Base-by-base conservation (phyloP, 2,797 vertebrate species). In the Acipenser transmontanus region DNA sequence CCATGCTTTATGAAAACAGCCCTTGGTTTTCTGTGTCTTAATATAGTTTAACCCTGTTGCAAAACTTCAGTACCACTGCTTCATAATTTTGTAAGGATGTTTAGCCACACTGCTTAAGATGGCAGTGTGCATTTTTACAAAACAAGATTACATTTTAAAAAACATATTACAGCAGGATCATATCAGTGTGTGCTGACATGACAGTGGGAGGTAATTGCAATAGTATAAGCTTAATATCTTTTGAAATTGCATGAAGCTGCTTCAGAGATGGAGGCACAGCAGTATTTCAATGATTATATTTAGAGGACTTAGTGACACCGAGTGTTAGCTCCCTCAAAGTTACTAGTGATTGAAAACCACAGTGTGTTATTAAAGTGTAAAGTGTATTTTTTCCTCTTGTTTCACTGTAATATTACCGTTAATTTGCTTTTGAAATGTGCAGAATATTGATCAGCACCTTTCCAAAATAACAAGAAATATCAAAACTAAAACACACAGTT, bases 71-170 rank as follows among this genome's bases (percentile, higher is more conserved):
- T 3, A 3, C 34, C 34, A 57, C 3, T n/a, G 7, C 12, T 57
- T 7, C 7, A 7, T 11, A 7, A 11, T n/a, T 57, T 11, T 57
- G 9, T 57, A 11, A 57, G 14, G 54, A 34, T 0, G 34, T 34
- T 34, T 34, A 34, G 34, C 34, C 34, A 34, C 34, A 34, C 34
- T 34, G 47, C 59, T 17, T 62, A 60, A 50, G 47, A 66, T 48
- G 51, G 68, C 64, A 48, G 60, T 14, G 68, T 66, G 68, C 66
- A 70, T 70, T 70, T 70, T 66, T 63, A 70, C 59, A 62, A 62
- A 60, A 66, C 56, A n/a, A 66, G 57, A 70, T 66, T 62, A 63
- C 64, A 57, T 57, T 56, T 70, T 47, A 67, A n/a, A 57, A 67
- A 66, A 52, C 64, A 59, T 63, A 63, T 63, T 63, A n/a, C 65